A percentile compares a stretch with the other conserved stretches of the same genome.
phyloP scores from a whole-genome alignment of 2,888 invertebrate genomes.

The Oegoconia quadripuncta region DNA sequence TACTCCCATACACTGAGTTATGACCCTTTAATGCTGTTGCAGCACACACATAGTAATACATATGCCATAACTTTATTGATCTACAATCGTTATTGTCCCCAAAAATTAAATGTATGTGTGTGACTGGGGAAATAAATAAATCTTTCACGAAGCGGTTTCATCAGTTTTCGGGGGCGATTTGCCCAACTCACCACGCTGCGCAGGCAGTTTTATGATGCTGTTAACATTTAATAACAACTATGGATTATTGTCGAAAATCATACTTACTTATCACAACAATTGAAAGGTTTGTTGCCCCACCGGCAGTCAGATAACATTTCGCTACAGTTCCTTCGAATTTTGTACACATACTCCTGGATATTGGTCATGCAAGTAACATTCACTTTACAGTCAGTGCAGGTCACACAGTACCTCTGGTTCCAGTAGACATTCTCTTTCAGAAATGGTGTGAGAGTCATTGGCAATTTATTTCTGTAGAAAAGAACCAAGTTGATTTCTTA shows the following conservation, averaged over 20 bases:
- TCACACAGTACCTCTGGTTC: slow-evolving; percentile 50
- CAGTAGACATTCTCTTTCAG: slow-evolving; percentile 54
- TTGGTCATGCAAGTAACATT: slow-evolving; percentile 46
- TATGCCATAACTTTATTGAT: too few relatives aligned
- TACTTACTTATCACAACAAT: slow-evolving; percentile 56
- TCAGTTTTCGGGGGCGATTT: too few relatives aligned
- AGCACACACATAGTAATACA: too few relatives aligned
- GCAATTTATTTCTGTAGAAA: slow-evolving; percentile 39
- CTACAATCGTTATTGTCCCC: too few relatives aligned
- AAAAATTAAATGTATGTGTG: too few relatives aligned
- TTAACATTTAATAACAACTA: too few relatives aligned
- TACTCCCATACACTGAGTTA: too few relatives aligned
- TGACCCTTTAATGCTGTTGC: too few relatives aligned
- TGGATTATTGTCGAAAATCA: background rate
- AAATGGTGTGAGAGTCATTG: slow-evolving; percentile 34
- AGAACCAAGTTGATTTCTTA: background rate
- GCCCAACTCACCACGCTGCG: too few relatives aligned
- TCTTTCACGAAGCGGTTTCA: too few relatives aligned
- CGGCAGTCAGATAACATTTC: slow-evolving; percentile 55
- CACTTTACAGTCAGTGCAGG: slow-evolving; percentile 44
- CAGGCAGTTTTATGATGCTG: too few relatives aligned
- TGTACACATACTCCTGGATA: slow-evolving; percentile 32
- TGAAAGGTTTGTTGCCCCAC: slow-evolving; percentile 49
- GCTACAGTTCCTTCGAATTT: slow-evolving; percentile 46
- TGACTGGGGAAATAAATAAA: too few relatives aligned